These are phyloP conservation scores for Amniataba percoides DNA, from an alignment of 2,797 vertebrate species.

Conservation along the genomic window DNA sequence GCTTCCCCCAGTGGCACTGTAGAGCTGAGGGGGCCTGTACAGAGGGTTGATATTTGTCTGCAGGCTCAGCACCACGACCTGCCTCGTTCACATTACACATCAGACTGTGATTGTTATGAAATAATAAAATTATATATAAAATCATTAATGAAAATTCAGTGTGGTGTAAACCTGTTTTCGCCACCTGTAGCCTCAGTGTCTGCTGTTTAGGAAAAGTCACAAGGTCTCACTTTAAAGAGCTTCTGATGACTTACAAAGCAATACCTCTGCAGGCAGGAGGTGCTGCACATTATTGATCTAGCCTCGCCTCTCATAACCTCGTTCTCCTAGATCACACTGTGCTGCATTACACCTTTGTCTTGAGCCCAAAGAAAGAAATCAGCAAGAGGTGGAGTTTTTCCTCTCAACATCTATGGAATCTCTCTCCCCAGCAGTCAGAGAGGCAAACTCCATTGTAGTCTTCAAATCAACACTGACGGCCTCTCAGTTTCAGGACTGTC, in stretches of 20 bases:
- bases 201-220: neutral
- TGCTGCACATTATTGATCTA: neutral
- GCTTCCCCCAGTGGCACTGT: no score
- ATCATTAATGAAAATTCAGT: neutral
- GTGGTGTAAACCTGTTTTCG: neutral
- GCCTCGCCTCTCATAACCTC: neutral
- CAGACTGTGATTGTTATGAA: neutral
- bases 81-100: no score
- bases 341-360: neutral
- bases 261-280: neutral
- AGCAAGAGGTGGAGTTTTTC: neutral
- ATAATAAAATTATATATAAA: neutral
- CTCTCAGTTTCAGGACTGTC: neutral
- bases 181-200: no score
- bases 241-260: neutral
- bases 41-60: no score
- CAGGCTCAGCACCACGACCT: no score
- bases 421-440: neutral
- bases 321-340: neutral
- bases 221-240: neutral
- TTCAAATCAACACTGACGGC: conserved; percentile 1
- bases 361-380: neutral
- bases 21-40: no score
- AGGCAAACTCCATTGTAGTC: neutral
- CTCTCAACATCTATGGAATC: neutral